These are phyloP conservation scores for Thymelicus acteon DNA, from an alignment of 2,888 invertebrate species.

Conservation along the genomic window DNA sequence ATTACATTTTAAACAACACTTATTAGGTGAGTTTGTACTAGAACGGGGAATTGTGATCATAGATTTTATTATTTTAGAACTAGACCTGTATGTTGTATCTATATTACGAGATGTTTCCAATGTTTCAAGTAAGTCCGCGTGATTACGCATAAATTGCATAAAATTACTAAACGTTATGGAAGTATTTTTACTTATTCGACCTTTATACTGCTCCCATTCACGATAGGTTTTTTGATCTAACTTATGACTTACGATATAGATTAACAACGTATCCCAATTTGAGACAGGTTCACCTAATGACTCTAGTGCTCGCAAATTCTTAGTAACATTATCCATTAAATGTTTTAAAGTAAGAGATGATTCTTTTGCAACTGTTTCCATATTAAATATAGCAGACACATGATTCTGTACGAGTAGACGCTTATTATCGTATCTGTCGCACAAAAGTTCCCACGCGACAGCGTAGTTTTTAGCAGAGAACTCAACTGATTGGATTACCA, in stretches of 20 bases:
- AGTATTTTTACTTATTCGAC: slow-evolving; percentile 34
- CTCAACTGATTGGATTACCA: not conserved
- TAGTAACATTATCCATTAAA: slow-evolving; percentile 12
- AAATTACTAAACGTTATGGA: slow-evolving; percentile 27
- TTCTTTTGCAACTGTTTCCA: not conserved
- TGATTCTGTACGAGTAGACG: slow-evolving; percentile 6
- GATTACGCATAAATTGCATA: slow-evolving; percentile 14
- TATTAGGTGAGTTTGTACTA: not conserved
- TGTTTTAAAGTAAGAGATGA: not conserved
- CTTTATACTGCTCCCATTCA: slow-evolving; percentile 47
- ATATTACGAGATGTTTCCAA: slow-evolving; percentile 8
- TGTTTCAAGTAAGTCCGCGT: slow-evolving; percentile 10
- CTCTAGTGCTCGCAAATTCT: slow-evolving; percentile 16
- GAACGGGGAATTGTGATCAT: not conserved
- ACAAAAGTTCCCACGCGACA: not conserved
- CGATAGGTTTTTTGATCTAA: slow-evolving; percentile 45
- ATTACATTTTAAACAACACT: slow-evolving; percentile 15
- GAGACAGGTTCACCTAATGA: slow-evolving; percentile 16
- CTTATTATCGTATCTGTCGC: slow-evolving; percentile 8
- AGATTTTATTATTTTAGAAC: too few species aligned
- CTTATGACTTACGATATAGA: slow-evolving; percentile 46
- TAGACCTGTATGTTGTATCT: too few species aligned
- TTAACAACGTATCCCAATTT: slow-evolving; percentile 39
- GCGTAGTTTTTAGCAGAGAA: not conserved
- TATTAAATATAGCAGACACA: slow-evolving; percentile 4